Conservation (phyloP, 2,797 vertebrate species). For the Coregonus ussuriensis region DNA sequence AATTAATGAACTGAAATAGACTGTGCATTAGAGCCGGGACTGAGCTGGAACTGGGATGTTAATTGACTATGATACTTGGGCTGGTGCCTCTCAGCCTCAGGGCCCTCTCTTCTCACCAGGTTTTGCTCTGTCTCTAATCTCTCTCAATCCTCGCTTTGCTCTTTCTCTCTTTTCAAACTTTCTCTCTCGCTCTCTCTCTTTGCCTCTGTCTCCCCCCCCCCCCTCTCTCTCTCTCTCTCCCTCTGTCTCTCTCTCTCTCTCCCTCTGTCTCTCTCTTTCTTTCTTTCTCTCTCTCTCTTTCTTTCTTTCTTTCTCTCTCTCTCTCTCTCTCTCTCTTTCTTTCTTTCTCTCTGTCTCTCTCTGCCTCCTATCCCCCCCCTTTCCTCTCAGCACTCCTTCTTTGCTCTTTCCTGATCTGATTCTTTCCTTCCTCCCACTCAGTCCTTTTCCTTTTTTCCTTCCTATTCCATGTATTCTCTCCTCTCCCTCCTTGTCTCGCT, state of each 20-base stretch:
- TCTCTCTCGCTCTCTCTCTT: constrained; percentile 25
- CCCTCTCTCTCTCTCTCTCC: constrained; percentile 56
- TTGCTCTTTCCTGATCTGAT: constrained; percentile 43
- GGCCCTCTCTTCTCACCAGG: constrained; percentile 58
- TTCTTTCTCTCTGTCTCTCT: constrained; percentile 50
- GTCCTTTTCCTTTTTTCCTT: constrained; percentile 10
- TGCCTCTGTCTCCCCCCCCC: background rate
- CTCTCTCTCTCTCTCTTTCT: constrained; percentile 57
- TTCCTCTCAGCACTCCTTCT: constrained; percentile 34
- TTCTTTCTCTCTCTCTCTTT: constrained; percentile 25
- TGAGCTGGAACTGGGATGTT: constrained; percentile 68
- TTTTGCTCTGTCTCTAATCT: constrained; percentile 67
- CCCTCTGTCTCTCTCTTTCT: constrained; percentile 50
- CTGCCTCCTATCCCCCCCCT: background rate
- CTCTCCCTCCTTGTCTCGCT: constrained; percentile 50
- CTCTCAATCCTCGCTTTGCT: constrained; percentile 33
- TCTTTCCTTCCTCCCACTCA: constrained; percentile 51
- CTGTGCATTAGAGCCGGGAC: constrained; percentile 65
- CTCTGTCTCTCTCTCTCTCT: constrained; percentile 58
- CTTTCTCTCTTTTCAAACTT: constrained; percentile 27
- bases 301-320: constrained; percentile 30
- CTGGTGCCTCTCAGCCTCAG: constrained; percentile 70
- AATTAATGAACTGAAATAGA: constrained; percentile 79
- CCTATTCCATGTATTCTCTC: constrained; percentile 55
- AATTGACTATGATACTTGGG: constrained; percentile 76